Evolutionary conservation across 2,797 vertebrate species (phyloP).

Genomic region (Ambastaia sidthimunki): DNA sequence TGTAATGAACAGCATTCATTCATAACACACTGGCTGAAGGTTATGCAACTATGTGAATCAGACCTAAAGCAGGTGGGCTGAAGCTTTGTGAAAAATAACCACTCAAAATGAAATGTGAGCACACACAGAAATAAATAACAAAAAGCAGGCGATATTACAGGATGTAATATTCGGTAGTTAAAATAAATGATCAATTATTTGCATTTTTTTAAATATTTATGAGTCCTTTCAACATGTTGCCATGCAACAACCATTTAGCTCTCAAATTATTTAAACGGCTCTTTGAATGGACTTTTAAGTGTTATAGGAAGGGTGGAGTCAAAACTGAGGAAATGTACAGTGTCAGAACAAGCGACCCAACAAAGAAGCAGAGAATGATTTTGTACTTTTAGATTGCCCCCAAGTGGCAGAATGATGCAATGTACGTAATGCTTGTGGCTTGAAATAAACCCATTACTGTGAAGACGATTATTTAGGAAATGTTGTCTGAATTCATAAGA

Average conservation of each 20-base stretch:
- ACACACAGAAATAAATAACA: constrained; percentile 9
- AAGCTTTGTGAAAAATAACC: constrained; percentile 37
- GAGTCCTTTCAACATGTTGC: background rate
- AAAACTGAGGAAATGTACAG: constrained; percentile 23
- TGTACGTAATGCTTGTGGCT: too few relatives aligned
- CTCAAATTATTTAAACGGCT: background rate
- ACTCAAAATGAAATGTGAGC: constrained; percentile 24
- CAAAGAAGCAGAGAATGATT: background rate
- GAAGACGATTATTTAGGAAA: background rate
- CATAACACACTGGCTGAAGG: constrained; percentile 34
- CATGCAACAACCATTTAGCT: background rate
- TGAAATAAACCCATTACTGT: background rate
- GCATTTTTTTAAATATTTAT: background rate
- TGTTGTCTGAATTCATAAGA: too few relatives aligned
- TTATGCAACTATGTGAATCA: constrained; percentile 45
- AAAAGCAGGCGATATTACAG: background rate
- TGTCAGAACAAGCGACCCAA: constrained; percentile 4
- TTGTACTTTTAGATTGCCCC: constrained; percentile 46
- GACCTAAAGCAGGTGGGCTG: constrained; percentile 40
- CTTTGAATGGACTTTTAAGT: constrained; percentile 23
- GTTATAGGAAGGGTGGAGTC: constrained; percentile 12
- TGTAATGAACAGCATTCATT: constrained; percentile 40
- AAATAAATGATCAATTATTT: background rate
- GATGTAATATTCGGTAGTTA: background rate
- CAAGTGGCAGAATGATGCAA: constrained; percentile 38